Conservation (phyloP, 2,888 invertebrate genomes). For the Rhagium mordax region DNA sequence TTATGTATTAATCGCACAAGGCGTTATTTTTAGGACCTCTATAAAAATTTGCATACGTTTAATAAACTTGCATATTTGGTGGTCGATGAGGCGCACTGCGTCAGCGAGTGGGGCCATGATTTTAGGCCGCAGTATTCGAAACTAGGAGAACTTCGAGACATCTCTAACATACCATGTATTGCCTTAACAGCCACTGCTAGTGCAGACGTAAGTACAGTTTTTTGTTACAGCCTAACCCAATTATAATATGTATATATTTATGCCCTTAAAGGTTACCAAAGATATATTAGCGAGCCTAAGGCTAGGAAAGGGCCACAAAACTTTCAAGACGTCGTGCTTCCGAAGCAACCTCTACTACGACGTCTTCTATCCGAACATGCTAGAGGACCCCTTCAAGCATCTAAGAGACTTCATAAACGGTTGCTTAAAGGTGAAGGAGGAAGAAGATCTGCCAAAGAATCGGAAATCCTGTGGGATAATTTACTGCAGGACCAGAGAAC, state of each 20-base stretch:
- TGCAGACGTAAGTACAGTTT: constrained; percentile 69
- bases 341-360: constrained; percentile 96
- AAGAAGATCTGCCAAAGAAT: constrained; percentile 64
- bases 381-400: constrained; percentile 87
- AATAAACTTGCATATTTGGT: constrained; percentile 91
- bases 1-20: too few relatives aligned
- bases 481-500: constrained; percentile 84
- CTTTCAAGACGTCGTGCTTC: constrained; percentile 90
- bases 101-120: constrained; percentile 99
- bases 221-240: too few relatives aligned
- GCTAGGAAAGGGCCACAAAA: constrained; percentile 65
- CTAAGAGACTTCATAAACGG: constrained; percentile 82
- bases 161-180: constrained; percentile 85
- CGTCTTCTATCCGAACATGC: constrained; percentile 88
- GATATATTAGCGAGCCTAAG: constrained; percentile 86
- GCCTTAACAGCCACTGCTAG: constrained; percentile 97
- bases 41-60: constrained; percentile 80
- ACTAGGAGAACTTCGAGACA: constrained; percentile 80
- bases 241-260: neutral
- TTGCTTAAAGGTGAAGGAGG: constrained; percentile 76
- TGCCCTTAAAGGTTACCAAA: constrained; percentile 79
- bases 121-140: constrained; percentile 96
- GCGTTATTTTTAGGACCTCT: constrained; percentile 70
- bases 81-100: constrained; percentile 98
- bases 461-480: constrained; percentile 59